Base-by-base conservation (phyloP, 1,140 invertebrate genomes). In the Microplitis mediator region DNA sequence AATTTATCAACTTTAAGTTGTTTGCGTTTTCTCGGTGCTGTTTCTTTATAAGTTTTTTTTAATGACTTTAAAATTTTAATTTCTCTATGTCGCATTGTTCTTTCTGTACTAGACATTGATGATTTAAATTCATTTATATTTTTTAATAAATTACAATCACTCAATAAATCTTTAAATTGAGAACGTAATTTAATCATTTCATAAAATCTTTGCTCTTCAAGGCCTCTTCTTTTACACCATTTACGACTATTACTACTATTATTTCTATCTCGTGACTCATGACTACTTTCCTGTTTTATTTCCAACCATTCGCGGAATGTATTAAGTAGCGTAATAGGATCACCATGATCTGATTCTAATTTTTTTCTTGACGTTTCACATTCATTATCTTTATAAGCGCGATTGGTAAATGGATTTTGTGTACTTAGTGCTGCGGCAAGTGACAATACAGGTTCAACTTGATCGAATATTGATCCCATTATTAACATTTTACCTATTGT, bases 181-280 rank as follows among this genome's bases (percentile, higher is more conserved):
- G 92, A 88, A 39, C 96, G 89, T 3, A 99, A 85, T 89, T 99
- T 99, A 0, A 93, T 97, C 79, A 98, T 94, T 88, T 99, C 97
- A 81, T 98, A 99, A 83, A 99, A 95, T 65, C 97, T 88, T 83
- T 99, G 97, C 81, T 99, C 97, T 85, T 99, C 97, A 3, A 99
- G 87, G 4, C 96, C 96, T 72, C 95, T 86, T 71, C 93, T 90
- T 77, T 89, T 91, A 78, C 96, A 97, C 97, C 97, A 99, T 75
- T 92, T 91, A 65, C 91, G 88, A 50, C 91, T 91, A 9, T 86
- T 87, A 72, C 80, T 81, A 13, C 82, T 75, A n/a, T 77, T 77
- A 35, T 81, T 75, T 71, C 81, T 79, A 35, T 81, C 75, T 71
- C 81, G 78, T 11, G 79, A 75, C 64, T 86, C 82, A 39, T 77